Evolutionary conservation across 1,140 invertebrate genomes (phyloP).

Genomic region (Drosophila setifemur): DNA sequence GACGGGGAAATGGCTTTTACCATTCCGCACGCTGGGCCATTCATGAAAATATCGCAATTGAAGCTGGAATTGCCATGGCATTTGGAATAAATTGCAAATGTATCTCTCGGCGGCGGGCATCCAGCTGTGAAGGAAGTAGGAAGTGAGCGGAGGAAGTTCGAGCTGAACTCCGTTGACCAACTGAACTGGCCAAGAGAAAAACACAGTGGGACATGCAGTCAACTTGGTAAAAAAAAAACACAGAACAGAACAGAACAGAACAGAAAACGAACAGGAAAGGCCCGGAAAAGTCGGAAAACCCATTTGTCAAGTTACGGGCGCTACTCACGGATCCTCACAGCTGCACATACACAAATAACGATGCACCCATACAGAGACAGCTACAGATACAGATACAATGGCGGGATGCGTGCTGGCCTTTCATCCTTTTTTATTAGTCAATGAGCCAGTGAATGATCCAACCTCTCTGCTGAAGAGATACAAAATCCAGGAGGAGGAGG

Average conservation of each 20-base stretch:
- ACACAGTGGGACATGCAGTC: conserved; percentile 61
- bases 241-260: not conserved
- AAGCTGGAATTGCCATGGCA: conserved; percentile 58
- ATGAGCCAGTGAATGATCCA: conserved; percentile 56
- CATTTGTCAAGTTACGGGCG: conserved; percentile 71
- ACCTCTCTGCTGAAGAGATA: conserved; percentile 48
- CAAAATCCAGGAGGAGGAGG: not conserved
- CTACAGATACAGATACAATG: conserved; percentile 5
- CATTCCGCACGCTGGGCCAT: conserved; percentile 57
- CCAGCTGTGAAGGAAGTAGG: conserved; percentile 68
- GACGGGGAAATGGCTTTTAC: conserved; percentile 11
- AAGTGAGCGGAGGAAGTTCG: conserved; percentile 62
- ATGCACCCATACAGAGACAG: not conserved
- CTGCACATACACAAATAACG: conserved; percentile 1
- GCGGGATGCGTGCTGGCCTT: conserved; percentile 4
- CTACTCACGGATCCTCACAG: conserved; percentile 52
- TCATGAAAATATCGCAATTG: conserved; percentile 62
- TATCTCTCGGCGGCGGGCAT: conserved; percentile 40
- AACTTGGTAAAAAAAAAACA: not conserved
- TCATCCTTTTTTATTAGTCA: conserved; percentile 61
- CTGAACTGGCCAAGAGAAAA: conserved; percentile 23
- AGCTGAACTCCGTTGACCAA: not conserved
- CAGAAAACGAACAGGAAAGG: conserved; percentile 1
- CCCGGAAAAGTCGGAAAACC: conserved; percentile 32
- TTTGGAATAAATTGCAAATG: conserved; percentile 78